A percentile compares a stretch with the other conserved stretches of the same genome.
phyloP scores from a whole-genome alignment of 2,888 invertebrate species.

The Noctua janthe region DNA sequence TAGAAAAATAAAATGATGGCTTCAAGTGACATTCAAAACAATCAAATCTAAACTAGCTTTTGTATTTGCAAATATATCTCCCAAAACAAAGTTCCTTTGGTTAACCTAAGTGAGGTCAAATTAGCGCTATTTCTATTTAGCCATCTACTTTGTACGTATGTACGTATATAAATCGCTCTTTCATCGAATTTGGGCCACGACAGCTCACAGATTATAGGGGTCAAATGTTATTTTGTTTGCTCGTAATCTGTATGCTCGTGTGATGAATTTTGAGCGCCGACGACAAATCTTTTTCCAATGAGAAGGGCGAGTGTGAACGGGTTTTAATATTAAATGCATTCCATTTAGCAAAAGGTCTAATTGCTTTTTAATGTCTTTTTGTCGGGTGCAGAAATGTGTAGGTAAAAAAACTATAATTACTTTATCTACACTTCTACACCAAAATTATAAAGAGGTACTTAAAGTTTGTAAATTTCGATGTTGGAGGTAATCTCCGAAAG shows the following conservation, averaged over 20 bases:
- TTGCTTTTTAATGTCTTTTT: slow-evolving; percentile 27
- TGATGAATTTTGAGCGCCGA: slow-evolving; percentile 35
- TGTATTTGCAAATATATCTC: not conserved
- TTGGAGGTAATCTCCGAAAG: too few relatives aligned
- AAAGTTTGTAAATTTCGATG: not conserved
- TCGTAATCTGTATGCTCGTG: slow-evolving; percentile 35
- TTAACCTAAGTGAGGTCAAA: slow-evolving; percentile 34
- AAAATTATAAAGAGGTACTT: not conserved
- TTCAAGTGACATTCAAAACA: not conserved
- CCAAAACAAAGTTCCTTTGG: slow-evolving; percentile 40
- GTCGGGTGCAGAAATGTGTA: not conserved
- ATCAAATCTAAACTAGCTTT: not conserved
- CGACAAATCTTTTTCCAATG: slow-evolving; percentile 36
- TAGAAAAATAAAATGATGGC: not conserved
- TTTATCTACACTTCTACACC: not conserved
- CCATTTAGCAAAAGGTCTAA: slow-evolving; percentile 2
- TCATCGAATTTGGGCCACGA: slow-evolving; percentile 47
- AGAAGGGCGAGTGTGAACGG: not conserved
- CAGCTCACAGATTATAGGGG: slow-evolving; percentile 54
- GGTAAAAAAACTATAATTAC: not conserved
- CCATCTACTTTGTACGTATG: slow-evolving; percentile 15
- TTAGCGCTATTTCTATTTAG: slow-evolving; percentile 32
- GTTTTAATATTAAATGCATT: slow-evolving; percentile 22
- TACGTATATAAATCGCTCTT: slow-evolving; percentile 41
- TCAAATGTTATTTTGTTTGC: slow-evolving; percentile 54